A percentile compares a stretch with the other conserved stretches of the same genome.
Conservation (phyloP, 2,888 invertebrate genomes). For the Orchesella flavescens region DNA sequence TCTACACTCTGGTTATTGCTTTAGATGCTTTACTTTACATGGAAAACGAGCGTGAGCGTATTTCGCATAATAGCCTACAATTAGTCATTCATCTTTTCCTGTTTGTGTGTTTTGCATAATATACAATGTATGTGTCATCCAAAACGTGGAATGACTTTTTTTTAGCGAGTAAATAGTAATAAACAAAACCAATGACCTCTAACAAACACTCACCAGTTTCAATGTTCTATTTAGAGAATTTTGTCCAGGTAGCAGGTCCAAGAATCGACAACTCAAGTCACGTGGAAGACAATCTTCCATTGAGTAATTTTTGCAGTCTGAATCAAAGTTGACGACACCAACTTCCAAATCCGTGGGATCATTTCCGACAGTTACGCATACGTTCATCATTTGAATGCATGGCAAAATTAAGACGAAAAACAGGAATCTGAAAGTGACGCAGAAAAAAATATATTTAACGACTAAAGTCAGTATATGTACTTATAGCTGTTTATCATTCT, state of each 20-base stretch:
- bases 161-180: too few species aligned
- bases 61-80: not conserved
- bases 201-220: conserved; percentile 40
- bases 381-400: conserved; percentile 62
- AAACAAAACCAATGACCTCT: too few species aligned
- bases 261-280: conserved; percentile 61
- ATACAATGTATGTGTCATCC: too few species aligned
- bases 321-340: conserved; percentile 64
- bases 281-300: conserved; percentile 21
- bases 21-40: too few species aligned
- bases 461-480: not conserved
- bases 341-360: conserved; percentile 64
- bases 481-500: not conserved
- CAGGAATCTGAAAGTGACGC: conserved; percentile 52
- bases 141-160: too few species aligned
- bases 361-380: conserved; percentile 66
- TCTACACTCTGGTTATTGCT: too few species aligned
- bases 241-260: conserved; percentile 57
- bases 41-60: too few species aligned
- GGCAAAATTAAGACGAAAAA: conserved; percentile 64
- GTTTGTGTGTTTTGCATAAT: not conserved
- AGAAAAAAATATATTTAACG: not conserved
- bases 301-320: conserved; percentile 55
- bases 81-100: not conserved
- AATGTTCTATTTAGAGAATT: conserved; percentile 50